Conservation (phyloP, 2,797 vertebrate species). For the Spondyliosoma cantharus region DNA sequence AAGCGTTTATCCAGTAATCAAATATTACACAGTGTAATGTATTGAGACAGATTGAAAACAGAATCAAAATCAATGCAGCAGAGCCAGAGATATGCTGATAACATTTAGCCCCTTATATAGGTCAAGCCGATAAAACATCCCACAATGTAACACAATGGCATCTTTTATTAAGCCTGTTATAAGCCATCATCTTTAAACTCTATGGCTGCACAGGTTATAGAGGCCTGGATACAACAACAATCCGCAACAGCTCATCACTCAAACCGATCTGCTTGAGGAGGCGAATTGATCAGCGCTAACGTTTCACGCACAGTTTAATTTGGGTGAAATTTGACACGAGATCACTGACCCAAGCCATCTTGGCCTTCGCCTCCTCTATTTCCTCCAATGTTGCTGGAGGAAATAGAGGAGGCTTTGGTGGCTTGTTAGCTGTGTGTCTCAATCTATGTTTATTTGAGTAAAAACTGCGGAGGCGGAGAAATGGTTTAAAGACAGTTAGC, state of each 20-base stretch:
- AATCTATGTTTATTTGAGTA: too few species aligned
- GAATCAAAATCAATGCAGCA: neutral
- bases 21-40: neutral
- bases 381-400: too few species aligned
- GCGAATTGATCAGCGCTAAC: neutral
- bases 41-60: neutral
- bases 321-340: neutral
- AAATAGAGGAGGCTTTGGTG: too few species aligned
- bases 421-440: too few species aligned
- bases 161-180: slow-evolving; percentile 3
- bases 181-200: neutral
- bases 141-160: neutral
- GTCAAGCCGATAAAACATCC: neutral
- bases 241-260: neutral
- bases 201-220: too few species aligned
- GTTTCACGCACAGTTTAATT: neutral
- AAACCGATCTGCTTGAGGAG: neutral
- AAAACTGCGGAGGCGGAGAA: too few species aligned
- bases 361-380: too few species aligned
- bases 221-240: neutral
- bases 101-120: too few species aligned
- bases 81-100: too few species aligned
- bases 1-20: neutral
- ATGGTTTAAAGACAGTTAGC: neutral
- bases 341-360: too few species aligned